Evolutionary conservation across 2,888 invertebrate species (phyloP), one percentile per base, ranked within the genome.

Genomic region (Pandemis corylana): DNA sequence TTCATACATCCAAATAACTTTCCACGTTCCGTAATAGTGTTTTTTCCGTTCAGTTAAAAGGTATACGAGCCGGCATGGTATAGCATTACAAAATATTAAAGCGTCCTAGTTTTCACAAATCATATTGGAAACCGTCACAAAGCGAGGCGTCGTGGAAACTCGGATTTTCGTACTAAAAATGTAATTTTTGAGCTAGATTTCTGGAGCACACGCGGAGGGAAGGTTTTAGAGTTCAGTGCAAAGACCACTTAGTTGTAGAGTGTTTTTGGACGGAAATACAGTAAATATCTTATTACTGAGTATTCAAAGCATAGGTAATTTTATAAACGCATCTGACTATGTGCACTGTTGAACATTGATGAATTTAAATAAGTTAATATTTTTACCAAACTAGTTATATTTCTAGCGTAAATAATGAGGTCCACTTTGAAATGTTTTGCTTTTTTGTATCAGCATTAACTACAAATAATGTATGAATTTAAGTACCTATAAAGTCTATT

Each of bases 51-150:
- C 64, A 46, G 64, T 46, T n/a, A 44, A 7, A 20, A 12, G 59
- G n/a, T 59, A 28, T 5, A 5, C 59, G 59, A 59, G 10, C 28
- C 10, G 12, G 28, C 28, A 59, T 28, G 59, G 10, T 12, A 12
- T 28, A 20, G 59, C 59, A 12, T 28, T 59, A 28, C 28, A 59
- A 59, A 59, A 59, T 59, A 59, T 28, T 28, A 64, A 64, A 15
- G 44, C 62, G 63, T 62, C n/a, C 46, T 62, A 49, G 67, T 64
- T 73, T 68, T 64, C 44, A 10, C 15, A 64, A 72, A 72, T 72
- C 63, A 10, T 63, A 68, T 68, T 73, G 13, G 46, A 68, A 68
- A 64, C 67, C 56, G 68, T 9, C 4, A 20, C 36, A 53, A 53
- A 59, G n/a, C 41, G 28, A 63, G 44, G 66, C 71, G 36, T 36